Conservation (phyloP, 2,888 invertebrate species). For the Seira musarum region DNA sequence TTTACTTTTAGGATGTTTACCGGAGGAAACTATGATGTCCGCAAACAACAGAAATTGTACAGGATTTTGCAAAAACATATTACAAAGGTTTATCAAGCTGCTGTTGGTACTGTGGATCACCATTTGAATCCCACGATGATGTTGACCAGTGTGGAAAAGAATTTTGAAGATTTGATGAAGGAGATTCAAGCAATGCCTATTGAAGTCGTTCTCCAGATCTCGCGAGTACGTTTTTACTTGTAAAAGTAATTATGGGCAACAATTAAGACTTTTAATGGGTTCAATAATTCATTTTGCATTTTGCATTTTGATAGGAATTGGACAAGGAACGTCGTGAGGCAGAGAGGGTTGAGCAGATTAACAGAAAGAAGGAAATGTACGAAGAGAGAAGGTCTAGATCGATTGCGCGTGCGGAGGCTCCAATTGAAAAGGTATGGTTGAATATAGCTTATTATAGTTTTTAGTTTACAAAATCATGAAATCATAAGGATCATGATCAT, state of each 20-base stretch:
- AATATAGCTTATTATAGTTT: background rate
- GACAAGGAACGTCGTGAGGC: constrained; percentile 68
- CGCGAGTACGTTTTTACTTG: constrained; percentile 55
- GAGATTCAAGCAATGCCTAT: constrained; percentile 68
- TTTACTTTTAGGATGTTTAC: constrained; percentile 65
- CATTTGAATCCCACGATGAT: constrained; percentile 67
- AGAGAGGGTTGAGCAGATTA: constrained; percentile 64
- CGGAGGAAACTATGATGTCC: constrained; percentile 68
- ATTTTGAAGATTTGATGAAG: constrained; percentile 68
- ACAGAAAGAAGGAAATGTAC: constrained; percentile 58
- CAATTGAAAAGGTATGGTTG: constrained; percentile 64
- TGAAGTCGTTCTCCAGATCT: constrained; percentile 67
- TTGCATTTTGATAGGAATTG: constrained; percentile 60
- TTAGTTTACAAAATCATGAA: constrained; percentile 10
- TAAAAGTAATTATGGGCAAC: too few relatives aligned
- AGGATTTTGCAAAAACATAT: constrained; percentile 65
- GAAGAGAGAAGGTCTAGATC: constrained; percentile 58
- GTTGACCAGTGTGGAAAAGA: constrained; percentile 68
- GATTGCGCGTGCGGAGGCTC: constrained; percentile 65
- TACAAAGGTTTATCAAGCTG: constrained; percentile 65
- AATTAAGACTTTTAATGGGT: too few relatives aligned
- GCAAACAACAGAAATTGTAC: constrained; percentile 67
- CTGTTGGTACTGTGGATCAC: constrained; percentile 65
- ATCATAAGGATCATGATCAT: background rate
- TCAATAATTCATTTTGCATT: too few relatives aligned